phyloP scores from a whole-genome alignment of 2,888 invertebrate species.

The Caenorhabditis uteleia region DNA sequence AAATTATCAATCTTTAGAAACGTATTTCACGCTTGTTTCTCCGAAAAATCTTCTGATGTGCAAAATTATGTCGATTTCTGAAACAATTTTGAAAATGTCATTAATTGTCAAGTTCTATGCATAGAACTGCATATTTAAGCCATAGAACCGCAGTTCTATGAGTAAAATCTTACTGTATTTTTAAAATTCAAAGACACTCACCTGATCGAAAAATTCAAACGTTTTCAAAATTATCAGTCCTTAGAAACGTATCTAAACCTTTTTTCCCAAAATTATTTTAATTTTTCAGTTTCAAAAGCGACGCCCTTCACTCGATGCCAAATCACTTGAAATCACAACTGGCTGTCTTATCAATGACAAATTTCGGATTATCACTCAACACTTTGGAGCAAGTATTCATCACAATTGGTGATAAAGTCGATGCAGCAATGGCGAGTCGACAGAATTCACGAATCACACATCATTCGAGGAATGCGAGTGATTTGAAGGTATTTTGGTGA shows the following conservation, averaged over 20 bases:
- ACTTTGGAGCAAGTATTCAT: constrained; percentile 57
- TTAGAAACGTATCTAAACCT: neutral
- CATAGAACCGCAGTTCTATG: too few species aligned
- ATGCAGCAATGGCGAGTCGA: constrained; percentile 21
- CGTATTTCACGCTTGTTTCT: too few species aligned
- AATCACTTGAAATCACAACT: constrained; percentile 18
- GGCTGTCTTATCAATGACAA: constrained; percentile 17
- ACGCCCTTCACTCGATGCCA: constrained; percentile 6
- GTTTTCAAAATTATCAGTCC: neutral
- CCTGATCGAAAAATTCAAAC: too few species aligned
- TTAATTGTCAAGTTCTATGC: too few species aligned
- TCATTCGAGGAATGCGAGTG: constrained; percentile 7
- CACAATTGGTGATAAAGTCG: constrained; percentile 32
- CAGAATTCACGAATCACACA: constrained; percentile 27
- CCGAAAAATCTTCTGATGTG: too few species aligned
- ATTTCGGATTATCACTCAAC: constrained; percentile 61
- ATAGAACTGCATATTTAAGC: too few species aligned
- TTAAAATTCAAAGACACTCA: too few species aligned
- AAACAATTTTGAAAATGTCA: too few species aligned
- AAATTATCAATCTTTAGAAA: too few species aligned
- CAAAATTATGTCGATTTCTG: too few species aligned
- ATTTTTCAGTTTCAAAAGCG: constrained; percentile 24
- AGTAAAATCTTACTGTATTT: too few species aligned
- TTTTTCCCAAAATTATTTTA: neutral
- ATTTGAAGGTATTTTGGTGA: constrained; percentile 7